Base-by-base conservation (phyloP, 2,888 invertebrate species). In the Smittia aterrima region DNA sequence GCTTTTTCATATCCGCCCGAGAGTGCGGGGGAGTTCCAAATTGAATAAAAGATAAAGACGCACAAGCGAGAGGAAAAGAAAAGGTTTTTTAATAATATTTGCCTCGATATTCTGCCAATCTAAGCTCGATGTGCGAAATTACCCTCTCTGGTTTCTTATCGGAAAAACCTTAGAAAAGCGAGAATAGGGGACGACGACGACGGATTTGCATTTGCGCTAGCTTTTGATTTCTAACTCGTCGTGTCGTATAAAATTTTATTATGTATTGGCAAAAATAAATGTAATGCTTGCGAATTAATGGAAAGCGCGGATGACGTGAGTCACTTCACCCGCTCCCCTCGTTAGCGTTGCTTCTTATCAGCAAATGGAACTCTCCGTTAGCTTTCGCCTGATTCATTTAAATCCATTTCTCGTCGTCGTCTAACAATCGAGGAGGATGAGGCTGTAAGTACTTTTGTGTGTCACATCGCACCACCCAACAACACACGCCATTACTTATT, bases 1-100 rank as follows among this genome's bases (percentile, higher is more conserved):
- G 67, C 67, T 47, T 67, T 67, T 67, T 67, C 67, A 67, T 67
- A 67, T 67, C 67, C 58, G 22, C 67, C 22, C 47, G n/a, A 38
- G n/a, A n/a, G 41, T 27, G 64, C 16, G 27, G 25, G 22, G 22
- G 24, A 66, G 32, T 38, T 47, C 41, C 4, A 67, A 67, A 67
- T 67, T 67, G 67, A 67, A 67, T 67, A 47, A 67, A 58, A 67
- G 67, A 67, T 67, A 67, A 58, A 20, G 20, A 20, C 16, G 58
- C 16, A 22, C 20, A 16, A 47, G 38, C 38, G 38, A 38, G 9
- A 38, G 20, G 38, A 66, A 13, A 32, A 13, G 41, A 41, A 47
- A 67, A 67, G 24, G n/a, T 18, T 67, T 67, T 67, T 67, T 67
- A 67, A 67, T 67, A 66, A 47, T 58, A 18, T 58, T 67, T 41